A percentile compares a stretch with the other conserved stretches of the same genome.
phyloP scores from a whole-genome alignment of 2,888 invertebrate species.

The Polia nebulosa region DNA sequence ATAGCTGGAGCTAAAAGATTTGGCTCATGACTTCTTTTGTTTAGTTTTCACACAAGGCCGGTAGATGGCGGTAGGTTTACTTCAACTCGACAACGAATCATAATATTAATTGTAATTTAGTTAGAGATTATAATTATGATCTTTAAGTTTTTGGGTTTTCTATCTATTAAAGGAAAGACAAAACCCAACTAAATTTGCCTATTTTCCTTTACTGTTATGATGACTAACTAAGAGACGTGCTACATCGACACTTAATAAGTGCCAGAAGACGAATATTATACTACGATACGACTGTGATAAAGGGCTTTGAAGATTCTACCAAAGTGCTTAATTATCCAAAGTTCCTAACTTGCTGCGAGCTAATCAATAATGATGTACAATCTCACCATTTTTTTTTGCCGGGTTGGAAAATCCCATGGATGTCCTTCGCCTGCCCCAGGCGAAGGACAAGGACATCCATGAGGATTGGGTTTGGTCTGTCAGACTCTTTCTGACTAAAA shows the following conservation, averaged over 20 bases:
- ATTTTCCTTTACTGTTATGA: neutral
- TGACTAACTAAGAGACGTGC: neutral
- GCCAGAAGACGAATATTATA: neutral
- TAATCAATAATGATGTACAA: too few relatives aligned
- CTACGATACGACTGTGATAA: neutral
- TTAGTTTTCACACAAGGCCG: slow-evolving; percentile 34
- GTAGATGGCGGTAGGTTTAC: slow-evolving; percentile 31
- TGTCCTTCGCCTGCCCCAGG: too few relatives aligned
- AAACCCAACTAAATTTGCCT: neutral
- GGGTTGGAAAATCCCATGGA: too few relatives aligned
- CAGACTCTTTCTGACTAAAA: too few relatives aligned
- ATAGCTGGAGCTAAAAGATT: slow-evolving; percentile 66
- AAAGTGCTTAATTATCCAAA: too few relatives aligned
- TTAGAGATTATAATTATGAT: neutral
- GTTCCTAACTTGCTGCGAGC: too few relatives aligned
- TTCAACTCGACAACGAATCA: neutral
- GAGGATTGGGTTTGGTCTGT: too few relatives aligned
- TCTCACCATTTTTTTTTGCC: too few relatives aligned
- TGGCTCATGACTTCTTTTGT: slow-evolving; percentile 68
- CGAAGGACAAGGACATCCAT: too few relatives aligned
- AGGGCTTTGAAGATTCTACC: too few relatives aligned
- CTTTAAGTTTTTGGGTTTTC: neutral
- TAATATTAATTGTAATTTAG: neutral
- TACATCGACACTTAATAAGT: neutral
- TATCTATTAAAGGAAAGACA: neutral